These are phyloP conservation scores for Magallana angulata DNA, from an alignment of 1,140 invertebrate genomes.

Conservation along the genomic window DNA sequence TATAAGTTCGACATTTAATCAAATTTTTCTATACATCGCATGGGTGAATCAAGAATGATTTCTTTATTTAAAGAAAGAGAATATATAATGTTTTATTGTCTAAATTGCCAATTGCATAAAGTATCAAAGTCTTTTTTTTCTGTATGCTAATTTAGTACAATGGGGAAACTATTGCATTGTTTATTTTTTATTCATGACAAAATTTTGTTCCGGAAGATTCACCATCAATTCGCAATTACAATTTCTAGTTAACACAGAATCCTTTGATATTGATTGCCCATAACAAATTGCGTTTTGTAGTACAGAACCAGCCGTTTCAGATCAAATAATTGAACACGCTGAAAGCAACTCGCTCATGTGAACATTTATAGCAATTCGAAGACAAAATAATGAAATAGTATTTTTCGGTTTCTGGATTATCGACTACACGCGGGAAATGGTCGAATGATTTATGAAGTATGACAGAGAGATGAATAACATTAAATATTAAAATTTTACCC, in stretches of 20 bases:
- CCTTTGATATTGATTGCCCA: conserved; percentile 1
- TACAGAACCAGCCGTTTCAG: not conserved
- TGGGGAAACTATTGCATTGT: no score
- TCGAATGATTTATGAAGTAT: not conserved
- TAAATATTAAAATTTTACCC: not conserved
- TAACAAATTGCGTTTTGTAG: conserved; percentile 20
- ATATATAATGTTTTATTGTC: no score
- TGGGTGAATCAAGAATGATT: no score
- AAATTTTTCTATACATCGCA: no score
- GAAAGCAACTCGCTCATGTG: conserved; percentile 29
- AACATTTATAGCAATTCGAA: not conserved
- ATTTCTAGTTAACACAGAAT: conserved; percentile 8
- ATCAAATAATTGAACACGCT: not conserved
- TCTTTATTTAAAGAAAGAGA: no score
- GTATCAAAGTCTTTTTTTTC: no score
- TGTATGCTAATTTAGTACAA: no score
- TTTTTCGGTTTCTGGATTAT: not conserved
- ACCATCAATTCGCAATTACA: not conserved
- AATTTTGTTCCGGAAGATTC: not conserved
- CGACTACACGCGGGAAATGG: not conserved
- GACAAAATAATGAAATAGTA: not conserved
- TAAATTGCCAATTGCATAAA: no score
- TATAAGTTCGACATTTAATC: no score
- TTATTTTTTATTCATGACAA: no score
- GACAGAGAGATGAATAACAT: not conserved